These are phyloP conservation scores for Myotis myotis DNA, from an alignment of 2,797 vertebrate species.

Conservation along the genomic window DNA sequence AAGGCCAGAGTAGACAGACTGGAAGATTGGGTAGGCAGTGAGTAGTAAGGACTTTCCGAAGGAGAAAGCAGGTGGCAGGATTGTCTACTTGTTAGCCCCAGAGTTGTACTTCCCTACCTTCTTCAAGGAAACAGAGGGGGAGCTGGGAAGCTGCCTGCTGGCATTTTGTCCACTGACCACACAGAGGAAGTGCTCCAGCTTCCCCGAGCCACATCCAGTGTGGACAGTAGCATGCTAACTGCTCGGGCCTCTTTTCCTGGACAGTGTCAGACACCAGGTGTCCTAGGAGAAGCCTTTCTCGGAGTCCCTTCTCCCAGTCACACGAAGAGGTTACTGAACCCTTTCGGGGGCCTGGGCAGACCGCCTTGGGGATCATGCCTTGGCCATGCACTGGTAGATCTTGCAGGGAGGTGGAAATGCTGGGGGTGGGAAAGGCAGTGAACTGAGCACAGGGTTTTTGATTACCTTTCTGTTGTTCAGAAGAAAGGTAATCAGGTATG, in stretches of 20 bases:
- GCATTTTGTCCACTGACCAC: slow-evolving; percentile 88
- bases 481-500: background rate
- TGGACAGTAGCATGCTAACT: slow-evolving; percentile 89
- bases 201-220: slow-evolving; percentile 88
- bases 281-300: slow-evolving; percentile 91
- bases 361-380: slow-evolving; percentile 89
- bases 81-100: slow-evolving; percentile 88
- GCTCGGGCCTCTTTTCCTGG: slow-evolving; percentile 90
- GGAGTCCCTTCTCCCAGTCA: slow-evolving; percentile 88
- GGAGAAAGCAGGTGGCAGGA: slow-evolving; percentile 80
- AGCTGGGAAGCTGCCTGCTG: slow-evolving; percentile 89
- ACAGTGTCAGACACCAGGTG: slow-evolving; percentile 90
- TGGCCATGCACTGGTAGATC: slow-evolving; percentile 91
- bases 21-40: background rate
- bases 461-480: background rate
- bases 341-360: slow-evolving; percentile 89
- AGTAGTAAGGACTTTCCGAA: background rate
- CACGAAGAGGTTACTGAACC: slow-evolving; percentile 89
- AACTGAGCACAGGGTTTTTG: background rate
- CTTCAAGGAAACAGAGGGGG: slow-evolving; percentile 89
- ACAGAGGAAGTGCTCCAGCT: slow-evolving; percentile 88
- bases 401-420: slow-evolving; percentile 77
- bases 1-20: background rate
- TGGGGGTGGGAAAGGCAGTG: background rate
- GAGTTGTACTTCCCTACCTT: slow-evolving; percentile 90